A percentile compares a stretch with the other conserved stretches of the same genome.
Evolutionary conservation across 2,888 invertebrate genomes (phyloP).

Genomic region (Leptinotarsa haldemani): DNA sequence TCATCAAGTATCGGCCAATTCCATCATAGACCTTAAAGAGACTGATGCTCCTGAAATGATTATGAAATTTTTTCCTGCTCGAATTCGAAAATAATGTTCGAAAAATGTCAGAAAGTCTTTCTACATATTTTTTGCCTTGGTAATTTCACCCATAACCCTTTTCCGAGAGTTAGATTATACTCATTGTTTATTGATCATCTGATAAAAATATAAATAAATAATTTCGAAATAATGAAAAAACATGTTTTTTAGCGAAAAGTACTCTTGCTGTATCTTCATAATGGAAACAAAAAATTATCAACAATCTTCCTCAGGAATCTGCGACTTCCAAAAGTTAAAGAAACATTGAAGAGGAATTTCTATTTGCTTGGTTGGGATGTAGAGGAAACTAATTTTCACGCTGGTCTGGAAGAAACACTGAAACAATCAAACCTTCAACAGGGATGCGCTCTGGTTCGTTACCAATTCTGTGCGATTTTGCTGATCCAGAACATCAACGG

Average conservation of each 20-base stretch:
- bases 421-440: constrained; percentile 43
- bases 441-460: constrained; percentile 41
- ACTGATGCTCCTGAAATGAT: too few relatives aligned
- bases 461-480: constrained; percentile 23
- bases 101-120: too few relatives aligned
- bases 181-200: not conserved
- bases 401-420: constrained; percentile 49
- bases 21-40: too few relatives aligned
- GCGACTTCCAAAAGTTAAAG: constrained; percentile 43
- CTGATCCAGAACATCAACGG: constrained; percentile 30
- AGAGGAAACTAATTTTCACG: constrained; percentile 48
- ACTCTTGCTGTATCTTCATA: constrained; percentile 57
- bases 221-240: too few relatives aligned
- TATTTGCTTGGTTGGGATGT: constrained; percentile 58
- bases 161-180: not conserved
- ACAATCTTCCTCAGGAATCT: constrained; percentile 51
- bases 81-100: too few relatives aligned
- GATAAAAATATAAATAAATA: not conserved
- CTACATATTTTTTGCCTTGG: too few relatives aligned
- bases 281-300: constrained; percentile 52
- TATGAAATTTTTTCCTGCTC: too few relatives aligned
- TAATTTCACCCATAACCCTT: too few relatives aligned
- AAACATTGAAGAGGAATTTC: constrained; percentile 50
- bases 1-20: too few relatives aligned
- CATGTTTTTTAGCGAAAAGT: constrained; percentile 49